phyloP scores from a whole-genome alignment of 2,113 vertebrate species.

The Nothocercus nigrocapillus region DNA sequence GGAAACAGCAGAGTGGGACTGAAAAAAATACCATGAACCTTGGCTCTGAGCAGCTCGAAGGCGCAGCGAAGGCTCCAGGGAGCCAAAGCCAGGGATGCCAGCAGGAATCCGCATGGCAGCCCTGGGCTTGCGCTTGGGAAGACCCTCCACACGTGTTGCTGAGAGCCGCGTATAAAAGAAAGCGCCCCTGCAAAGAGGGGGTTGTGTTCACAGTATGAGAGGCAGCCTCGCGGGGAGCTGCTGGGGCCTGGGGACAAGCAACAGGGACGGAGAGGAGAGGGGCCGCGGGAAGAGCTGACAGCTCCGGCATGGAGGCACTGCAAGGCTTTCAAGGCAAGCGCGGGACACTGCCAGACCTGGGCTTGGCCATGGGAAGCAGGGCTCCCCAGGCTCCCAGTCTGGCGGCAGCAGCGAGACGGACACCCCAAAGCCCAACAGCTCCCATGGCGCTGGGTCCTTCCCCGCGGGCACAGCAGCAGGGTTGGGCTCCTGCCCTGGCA shows the following conservation, averaged over 20 bases:
- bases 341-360: neutral
- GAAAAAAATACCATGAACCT: neutral
- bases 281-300: neutral
- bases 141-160: too few relatives aligned
- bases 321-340: neutral
- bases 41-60: neutral
- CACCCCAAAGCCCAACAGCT: fast-evolving
- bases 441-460: neutral
- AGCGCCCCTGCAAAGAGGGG: slow-evolving; percentile 40
- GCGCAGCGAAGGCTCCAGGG: fast-evolving
- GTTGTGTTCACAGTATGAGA: slow-evolving; percentile 66
- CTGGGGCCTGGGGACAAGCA: too few relatives aligned
- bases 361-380: too few relatives aligned
- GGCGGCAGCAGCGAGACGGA: neutral
- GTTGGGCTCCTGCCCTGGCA: neutral
- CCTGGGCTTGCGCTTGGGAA: neutral
- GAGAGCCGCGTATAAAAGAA: neutral
- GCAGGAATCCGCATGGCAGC: neutral
- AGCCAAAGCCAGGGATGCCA: neutral
- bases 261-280: neutral
- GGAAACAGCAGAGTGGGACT: neutral
- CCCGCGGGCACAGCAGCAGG: neutral
- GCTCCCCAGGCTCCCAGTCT: neutral
- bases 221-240: neutral
- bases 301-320: neutral